These are phyloP conservation scores for Corythoichthys intestinalis DNA, from an alignment of 2,113 vertebrate genomes.

Conservation along the genomic window DNA sequence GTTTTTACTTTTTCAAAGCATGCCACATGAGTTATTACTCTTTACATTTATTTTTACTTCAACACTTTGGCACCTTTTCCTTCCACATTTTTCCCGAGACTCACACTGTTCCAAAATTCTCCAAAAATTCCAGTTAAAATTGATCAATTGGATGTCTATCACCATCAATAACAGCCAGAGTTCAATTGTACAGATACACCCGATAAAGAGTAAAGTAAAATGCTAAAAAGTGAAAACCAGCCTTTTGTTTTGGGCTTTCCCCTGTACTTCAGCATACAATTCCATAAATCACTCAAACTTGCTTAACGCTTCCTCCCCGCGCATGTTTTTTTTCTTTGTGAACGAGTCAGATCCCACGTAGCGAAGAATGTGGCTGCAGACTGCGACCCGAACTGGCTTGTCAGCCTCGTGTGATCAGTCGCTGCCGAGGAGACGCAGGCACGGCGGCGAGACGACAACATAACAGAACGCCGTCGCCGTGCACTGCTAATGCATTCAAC, in stretches of 20 bases:
- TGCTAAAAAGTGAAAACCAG: slow-evolving; percentile 13
- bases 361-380: slow-evolving; percentile 42
- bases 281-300: slow-evolving; percentile 50
- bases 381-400: slow-evolving; percentile 66
- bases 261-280: slow-evolving; percentile 26
- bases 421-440: slow-evolving; percentile 59
- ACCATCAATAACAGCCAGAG: too few relatives aligned
- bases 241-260: slow-evolving; percentile 42
- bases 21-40: too few relatives aligned
- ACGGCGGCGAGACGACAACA: slow-evolving; percentile 67
- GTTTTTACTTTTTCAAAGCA: too few relatives aligned
- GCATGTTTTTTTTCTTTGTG: slow-evolving; percentile 41
- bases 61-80: too few relatives aligned
- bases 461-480: slow-evolving; percentile 59
- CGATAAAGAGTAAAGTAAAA: slow-evolving; percentile 7
- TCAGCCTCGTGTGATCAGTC: slow-evolving; percentile 72
- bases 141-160: too few relatives aligned
- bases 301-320: slow-evolving; percentile 43
- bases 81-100: too few relatives aligned
- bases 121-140: too few relatives aligned
- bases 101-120: too few relatives aligned
- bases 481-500: slow-evolving; percentile 72
- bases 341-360: slow-evolving; percentile 49
- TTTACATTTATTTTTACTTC: too few relatives aligned
- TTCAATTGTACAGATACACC: not conserved